phyloP scores from a whole-genome alignment of 2,113 vertebrate genomes.

The Shinisaurus crocodilurus region DNA sequence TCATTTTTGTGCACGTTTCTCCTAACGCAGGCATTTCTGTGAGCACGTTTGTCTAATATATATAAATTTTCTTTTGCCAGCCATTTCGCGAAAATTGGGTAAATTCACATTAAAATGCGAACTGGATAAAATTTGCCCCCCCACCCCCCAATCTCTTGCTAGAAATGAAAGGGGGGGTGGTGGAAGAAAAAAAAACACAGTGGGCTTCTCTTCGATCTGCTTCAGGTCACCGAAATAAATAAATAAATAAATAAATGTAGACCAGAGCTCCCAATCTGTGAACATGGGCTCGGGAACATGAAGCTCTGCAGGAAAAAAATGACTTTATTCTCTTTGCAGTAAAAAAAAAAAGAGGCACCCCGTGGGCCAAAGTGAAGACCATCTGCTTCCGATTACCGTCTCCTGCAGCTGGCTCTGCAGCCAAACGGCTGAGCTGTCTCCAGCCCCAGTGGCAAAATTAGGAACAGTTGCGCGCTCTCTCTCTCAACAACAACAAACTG shows the following conservation, averaged over 20 bases:
- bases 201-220: not conserved
- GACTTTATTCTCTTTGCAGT: not conserved
- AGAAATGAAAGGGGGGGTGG: not conserved
- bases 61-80: too few relatives aligned
- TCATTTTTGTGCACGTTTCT: too few relatives aligned
- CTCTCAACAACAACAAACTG: not conserved
- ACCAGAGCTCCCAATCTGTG: constrained; percentile 45
- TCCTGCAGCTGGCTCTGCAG: constrained; percentile 47
- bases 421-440: constrained; percentile 63
- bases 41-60: too few relatives aligned
- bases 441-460: constrained; percentile 63
- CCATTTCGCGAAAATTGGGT: too few relatives aligned
- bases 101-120: too few relatives aligned
- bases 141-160: not conserved
- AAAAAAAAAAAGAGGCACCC: constrained; percentile 35
- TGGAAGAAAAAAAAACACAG: not conserved
- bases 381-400: constrained; percentile 75
- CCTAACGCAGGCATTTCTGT: too few relatives aligned
- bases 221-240: not conserved
- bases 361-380: constrained; percentile 57
- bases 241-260: too few relatives aligned
- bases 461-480: constrained; percentile 50
- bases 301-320: constrained; percentile 52
- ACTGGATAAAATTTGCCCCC: too few relatives aligned
- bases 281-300: constrained; percentile 66